Evolutionary conservation across 2,888 invertebrate genomes (phyloP).

Genomic region (Noctua janthe): DNA sequence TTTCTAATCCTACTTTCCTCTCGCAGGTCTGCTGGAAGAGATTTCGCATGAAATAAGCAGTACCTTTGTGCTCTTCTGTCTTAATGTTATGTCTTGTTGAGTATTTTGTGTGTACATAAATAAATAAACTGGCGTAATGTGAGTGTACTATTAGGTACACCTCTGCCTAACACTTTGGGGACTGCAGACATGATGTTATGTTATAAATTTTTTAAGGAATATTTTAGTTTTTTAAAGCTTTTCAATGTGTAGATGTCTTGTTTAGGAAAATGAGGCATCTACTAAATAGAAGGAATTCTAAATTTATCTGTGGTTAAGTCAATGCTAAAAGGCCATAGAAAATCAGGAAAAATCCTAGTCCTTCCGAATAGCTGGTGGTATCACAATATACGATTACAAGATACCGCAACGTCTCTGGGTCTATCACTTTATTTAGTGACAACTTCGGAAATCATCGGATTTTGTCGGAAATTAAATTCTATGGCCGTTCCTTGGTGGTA

Average conservation of each 20-base stretch:
- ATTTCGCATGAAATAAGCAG: too few relatives aligned
- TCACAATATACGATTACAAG: constrained; percentile 81
- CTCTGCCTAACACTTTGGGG: too few relatives aligned
- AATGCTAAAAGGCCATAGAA: neutral
- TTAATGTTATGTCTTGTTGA: too few relatives aligned
- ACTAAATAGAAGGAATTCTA: neutral
- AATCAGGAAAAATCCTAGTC: constrained; percentile 33
- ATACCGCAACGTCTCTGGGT: constrained; percentile 53
- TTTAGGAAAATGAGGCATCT: neutral
- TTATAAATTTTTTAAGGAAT: neutral
- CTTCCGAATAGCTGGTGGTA: constrained; percentile 56
- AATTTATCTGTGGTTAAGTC: neutral
- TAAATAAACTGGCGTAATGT: too few relatives aligned
- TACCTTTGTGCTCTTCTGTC: too few relatives aligned
- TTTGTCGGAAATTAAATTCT: constrained; percentile 59
- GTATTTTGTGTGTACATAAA: too few relatives aligned
- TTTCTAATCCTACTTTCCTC: too few relatives aligned
- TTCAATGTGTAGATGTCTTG: neutral
- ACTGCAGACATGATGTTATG: too few relatives aligned
- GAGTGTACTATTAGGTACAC: too few relatives aligned
- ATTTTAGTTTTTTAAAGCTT: neutral
- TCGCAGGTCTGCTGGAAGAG: too few relatives aligned
- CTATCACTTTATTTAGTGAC: constrained; percentile 77
- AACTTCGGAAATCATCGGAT: constrained; percentile 56
- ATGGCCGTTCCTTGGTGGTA: constrained; percentile 51